Base-by-base conservation (phyloP, 1,140 invertebrate genomes). In the Eulimnadia texana region DNA sequence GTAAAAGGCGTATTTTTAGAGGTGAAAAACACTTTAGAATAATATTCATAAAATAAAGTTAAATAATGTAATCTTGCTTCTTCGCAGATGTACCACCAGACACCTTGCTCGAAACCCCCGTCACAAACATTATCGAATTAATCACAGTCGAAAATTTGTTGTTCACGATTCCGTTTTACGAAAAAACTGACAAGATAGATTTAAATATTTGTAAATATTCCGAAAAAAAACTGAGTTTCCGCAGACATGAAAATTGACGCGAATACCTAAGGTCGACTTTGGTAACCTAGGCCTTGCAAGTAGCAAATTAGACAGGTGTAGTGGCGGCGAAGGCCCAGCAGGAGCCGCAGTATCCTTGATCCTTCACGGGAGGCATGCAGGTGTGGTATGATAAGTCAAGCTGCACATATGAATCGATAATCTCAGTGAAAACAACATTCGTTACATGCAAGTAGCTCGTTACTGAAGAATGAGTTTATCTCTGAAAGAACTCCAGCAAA, bases 71-170 rank as follows among this genome's bases (percentile, higher is more conserved):
- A n/a, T n/a, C n/a, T n/a, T n/a, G n/a, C n/a, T n/a, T n/a, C n/a
- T n/a, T n/a, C n/a, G n/a, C n/a, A n/a, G n/a, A n/a, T 65, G n/a
- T 54, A 61, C 1, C 28, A 0, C 60, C 60, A 61, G 25, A 50
- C 49, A 13, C 6, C 33, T n/a, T 49, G 52, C n/a, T 61, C 52
- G 13, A 78, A 71, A 11, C 85, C 85, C 51, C 85, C 85, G 50
- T 77, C 70, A 68, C 86, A 89, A 1, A 85, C 87, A 19, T 71
- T 62, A 67, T 84, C 82, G 58, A 54, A 10, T 11, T 23, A 27
- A 42, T 9, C 33, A 16, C 33, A 42, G 33, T 42, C 82, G 0
- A 84, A 71, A 0, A 84, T 67, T 51, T 82, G 79, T 65, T 83
- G 82, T 50, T 81, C 79, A 25, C 80, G 27, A 20, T 9, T 3